Conservation (phyloP, 2,113 vertebrate genomes). For the Calypte anna region DNA sequence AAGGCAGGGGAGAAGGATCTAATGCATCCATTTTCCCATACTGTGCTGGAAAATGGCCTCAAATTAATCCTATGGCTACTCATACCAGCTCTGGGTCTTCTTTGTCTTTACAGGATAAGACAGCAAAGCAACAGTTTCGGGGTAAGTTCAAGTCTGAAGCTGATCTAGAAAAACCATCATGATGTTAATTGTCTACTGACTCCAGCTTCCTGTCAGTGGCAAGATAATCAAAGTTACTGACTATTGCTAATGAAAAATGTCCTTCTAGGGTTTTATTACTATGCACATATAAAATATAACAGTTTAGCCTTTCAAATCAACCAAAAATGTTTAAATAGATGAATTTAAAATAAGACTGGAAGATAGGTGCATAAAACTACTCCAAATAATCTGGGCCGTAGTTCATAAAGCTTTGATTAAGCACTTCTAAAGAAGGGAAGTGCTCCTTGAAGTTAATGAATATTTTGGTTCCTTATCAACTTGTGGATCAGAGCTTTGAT, state of each 20-base stretch:
- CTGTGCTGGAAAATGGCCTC: not conserved
- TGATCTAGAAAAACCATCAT: not conserved
- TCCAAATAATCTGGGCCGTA: not conserved
- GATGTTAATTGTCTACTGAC: not conserved
- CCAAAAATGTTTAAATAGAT: not conserved
- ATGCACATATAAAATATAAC: not conserved
- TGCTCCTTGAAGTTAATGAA: conserved; percentile 53
- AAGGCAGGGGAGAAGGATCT: not conserved
- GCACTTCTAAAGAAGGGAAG: conserved; percentile 25
- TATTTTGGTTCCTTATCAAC: conserved; percentile 61
- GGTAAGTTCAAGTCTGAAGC: not conserved
- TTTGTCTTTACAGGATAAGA: not conserved
- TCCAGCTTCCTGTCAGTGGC: not conserved
- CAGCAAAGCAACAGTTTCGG: not conserved
- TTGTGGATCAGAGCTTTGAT: conserved; percentile 15
- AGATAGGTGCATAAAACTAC: not conserved
- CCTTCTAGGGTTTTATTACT: not conserved
- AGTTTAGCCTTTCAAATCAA: not conserved
- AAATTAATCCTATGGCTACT: not conserved
- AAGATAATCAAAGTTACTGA: not conserved
- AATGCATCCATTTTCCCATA: not conserved
- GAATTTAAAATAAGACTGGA: not conserved
- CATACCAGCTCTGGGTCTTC: not conserved
- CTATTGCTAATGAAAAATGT: not conserved
- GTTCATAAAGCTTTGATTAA: conserved; percentile 16